These are phyloP conservation scores for Drosophila cracens DNA, from an alignment of 2,888 invertebrate genomes.

Conservation along the genomic window DNA sequence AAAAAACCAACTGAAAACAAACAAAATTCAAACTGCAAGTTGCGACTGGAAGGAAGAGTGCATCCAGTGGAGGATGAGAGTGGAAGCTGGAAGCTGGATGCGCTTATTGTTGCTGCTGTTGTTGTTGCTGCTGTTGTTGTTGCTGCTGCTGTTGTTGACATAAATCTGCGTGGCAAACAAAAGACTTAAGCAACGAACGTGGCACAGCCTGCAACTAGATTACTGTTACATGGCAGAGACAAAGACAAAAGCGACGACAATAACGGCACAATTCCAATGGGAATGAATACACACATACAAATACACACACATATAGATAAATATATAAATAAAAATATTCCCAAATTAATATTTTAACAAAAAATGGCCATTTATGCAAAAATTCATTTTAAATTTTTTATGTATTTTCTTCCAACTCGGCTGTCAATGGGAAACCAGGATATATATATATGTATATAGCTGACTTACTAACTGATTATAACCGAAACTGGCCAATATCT, in stretches of 20 bases:
- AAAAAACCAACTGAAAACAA: conserved; percentile 30
- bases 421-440: too few relatives aligned
- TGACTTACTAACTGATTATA: neutral
- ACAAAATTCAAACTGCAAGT: conserved; percentile 54
- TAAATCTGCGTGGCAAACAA: conserved; percentile 74
- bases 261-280: conserved; percentile 37
- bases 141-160: conserved; percentile 50
- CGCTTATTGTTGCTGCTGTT: conserved; percentile 10
- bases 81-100: conserved; percentile 18
- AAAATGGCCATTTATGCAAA: neutral
- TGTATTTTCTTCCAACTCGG: neutral
- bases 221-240: conserved; percentile 65
- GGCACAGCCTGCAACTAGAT: conserved; percentile 72
- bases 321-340: neutral
- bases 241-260: conserved; percentile 15
- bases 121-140: conserved; percentile 5
- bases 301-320: neutral
- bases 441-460: neutral
- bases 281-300: conserved; percentile 4
- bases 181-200: conserved; percentile 77
- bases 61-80: conserved; percentile 1
- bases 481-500: neutral
- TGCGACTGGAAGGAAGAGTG: conserved; percentile 39
- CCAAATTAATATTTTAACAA: neutral
- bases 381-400: neutral